Conservation (phyloP, 2,113 vertebrate genomes). For the Turnix velox region DNA sequence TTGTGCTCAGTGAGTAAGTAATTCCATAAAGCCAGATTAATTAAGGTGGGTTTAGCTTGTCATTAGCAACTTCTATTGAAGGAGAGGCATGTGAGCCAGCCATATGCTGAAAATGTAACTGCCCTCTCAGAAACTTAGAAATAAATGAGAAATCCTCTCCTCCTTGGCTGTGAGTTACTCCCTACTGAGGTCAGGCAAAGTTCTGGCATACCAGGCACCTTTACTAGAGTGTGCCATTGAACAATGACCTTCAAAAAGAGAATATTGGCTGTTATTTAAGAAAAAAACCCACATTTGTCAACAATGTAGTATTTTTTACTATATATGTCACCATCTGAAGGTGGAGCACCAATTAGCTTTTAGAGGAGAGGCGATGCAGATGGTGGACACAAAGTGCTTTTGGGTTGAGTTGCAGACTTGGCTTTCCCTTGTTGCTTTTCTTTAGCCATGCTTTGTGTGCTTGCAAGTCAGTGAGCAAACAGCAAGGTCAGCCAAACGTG, state of each 20-base stretch:
- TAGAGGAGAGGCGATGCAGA: fast-evolving
- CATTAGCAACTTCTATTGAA: fast-evolving
- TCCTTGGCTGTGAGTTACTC: background rate
- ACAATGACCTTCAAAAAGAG: background rate
- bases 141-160: background rate
- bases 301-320: fast-evolving
- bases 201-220: background rate
- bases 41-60: background rate
- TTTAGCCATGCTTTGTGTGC: fast-evolving
- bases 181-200: fast-evolving
- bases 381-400: background rate
- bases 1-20: background rate
- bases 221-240: fast-evolving
- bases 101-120: background rate
- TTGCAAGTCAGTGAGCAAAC: background rate
- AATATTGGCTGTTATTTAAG: background rate
- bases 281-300: background rate
- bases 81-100: background rate
- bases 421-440: background rate
- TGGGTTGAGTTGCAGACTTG: background rate
- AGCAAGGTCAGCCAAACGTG: background rate
- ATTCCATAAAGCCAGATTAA: background rate
- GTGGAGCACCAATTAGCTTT: background rate
- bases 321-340: background rate
- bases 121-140: background rate